Evolutionary conservation across 2,797 vertebrate species (phyloP).

Genomic region (Anniella stebbinsi): DNA sequence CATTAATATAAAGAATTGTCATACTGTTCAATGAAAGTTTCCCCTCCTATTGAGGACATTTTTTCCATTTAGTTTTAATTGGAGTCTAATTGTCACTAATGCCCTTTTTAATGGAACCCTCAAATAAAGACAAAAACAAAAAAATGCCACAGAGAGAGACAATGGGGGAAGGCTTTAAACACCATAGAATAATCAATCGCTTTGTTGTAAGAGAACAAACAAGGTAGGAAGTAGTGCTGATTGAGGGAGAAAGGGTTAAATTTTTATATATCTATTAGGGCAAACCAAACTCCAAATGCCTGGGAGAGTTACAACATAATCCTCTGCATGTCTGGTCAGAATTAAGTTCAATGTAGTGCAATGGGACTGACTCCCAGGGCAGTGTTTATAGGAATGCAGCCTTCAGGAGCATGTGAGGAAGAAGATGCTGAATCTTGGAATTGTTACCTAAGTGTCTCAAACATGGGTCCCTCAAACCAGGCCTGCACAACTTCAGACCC

Average conservation of each 20-base stretch:
- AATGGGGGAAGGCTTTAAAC: neutral
- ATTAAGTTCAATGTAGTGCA: neutral
- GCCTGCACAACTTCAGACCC: no score
- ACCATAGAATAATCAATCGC: neutral
- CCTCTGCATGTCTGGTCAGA: no score
- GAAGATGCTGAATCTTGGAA: neutral
- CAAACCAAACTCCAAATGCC: neutral
- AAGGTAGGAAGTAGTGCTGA: neutral
- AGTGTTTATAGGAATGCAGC: neutral
- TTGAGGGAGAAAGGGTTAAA: neutral
- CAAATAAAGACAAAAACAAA: neutral
- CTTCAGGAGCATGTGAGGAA: neutral
- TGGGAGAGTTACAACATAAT: neutral
- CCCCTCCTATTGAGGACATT: neutral
- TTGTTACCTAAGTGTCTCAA: neutral
- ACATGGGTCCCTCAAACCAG: neutral
- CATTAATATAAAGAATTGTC: neutral
- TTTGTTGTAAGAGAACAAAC: neutral
- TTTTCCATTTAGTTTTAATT: neutral
- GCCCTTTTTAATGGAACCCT: neutral
- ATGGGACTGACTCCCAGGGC: neutral
- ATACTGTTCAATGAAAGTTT: neutral
- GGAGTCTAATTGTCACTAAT: neutral
- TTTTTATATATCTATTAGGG: neutral
- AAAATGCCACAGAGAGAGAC: neutral